Conservation (phyloP, 2,888 invertebrate species). For the Hoplodrina ambigua region DNA sequence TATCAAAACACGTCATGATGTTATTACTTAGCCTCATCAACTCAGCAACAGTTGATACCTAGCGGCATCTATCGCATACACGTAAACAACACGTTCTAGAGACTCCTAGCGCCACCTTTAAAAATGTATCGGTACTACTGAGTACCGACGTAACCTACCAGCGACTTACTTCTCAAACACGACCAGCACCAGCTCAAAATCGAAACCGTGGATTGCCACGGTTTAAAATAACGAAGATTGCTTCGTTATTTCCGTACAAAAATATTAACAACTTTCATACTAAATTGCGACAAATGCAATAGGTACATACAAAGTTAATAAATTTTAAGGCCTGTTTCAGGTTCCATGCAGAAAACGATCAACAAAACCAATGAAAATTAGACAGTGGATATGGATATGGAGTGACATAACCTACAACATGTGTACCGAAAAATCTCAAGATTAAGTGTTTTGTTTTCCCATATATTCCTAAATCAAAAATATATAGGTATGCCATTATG, state of each 20-base stretch:
- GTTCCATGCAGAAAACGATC: too few relatives aligned
- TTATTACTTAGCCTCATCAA: too few relatives aligned
- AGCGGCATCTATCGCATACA: constrained; percentile 10
- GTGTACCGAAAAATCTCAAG: not conserved
- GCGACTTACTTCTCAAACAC: not conserved
- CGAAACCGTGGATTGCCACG: not conserved
- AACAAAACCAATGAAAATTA: not conserved
- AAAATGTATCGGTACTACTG: not conserved
- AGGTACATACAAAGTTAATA: too few relatives aligned
- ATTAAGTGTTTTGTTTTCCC: too few relatives aligned
- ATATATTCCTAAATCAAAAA: too few relatives aligned
- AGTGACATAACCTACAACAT: not conserved
- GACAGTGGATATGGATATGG: too few relatives aligned
- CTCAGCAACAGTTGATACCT: not conserved
- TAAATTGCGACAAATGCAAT: too few relatives aligned
- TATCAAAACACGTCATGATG: too few relatives aligned
- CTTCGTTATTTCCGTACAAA: not conserved
- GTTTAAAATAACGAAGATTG: too few relatives aligned
- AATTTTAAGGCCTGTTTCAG: too few relatives aligned
- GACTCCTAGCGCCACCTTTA: constrained; percentile 23
- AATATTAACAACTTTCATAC: not conserved
- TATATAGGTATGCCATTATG: too few relatives aligned
- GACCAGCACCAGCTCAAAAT: not conserved
- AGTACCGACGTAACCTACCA: not conserved
- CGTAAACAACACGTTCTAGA: not conserved